A percentile compares a stretch with the other conserved stretches of the same genome.
Evolutionary conservation across 1,140 invertebrate species (phyloP).

Genomic region (Psilanteris sp.): DNA sequence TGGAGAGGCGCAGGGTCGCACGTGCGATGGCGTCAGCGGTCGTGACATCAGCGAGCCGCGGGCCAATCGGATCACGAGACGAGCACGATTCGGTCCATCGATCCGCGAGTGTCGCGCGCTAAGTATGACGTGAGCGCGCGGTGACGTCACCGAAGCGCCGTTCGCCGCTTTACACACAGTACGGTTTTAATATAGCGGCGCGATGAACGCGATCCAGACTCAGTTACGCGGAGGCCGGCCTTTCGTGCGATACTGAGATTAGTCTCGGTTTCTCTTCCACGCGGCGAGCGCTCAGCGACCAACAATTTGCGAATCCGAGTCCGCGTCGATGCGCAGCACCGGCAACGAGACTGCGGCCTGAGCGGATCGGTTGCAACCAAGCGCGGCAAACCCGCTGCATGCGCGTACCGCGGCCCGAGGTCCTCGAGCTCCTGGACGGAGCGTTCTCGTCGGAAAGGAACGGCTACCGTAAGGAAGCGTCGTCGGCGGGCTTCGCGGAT

Average conservation of each 20-base stretch:
- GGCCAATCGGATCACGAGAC: conserved; percentile 68
- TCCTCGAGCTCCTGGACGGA: conserved; percentile 70
- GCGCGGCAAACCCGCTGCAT: conserved; percentile 65
- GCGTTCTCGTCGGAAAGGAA: conserved; percentile 66
- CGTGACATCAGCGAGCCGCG: conserved; percentile 69
- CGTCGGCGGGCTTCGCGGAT: conserved; percentile 68
- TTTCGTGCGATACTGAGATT: conserved; percentile 71
- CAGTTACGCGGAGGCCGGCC: conserved; percentile 78
- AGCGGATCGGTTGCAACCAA: neutral
- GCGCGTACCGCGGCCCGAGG: conserved; percentile 71
- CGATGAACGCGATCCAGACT: conserved; percentile 75
- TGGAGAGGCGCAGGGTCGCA: conserved; percentile 62
- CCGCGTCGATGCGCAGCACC: conserved; percentile 13
- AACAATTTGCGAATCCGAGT: conserved; percentile 1
- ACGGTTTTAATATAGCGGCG: conserved; percentile 79
- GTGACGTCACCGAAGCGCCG: conserved; percentile 66
- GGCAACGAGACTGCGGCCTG: conserved; percentile 5
- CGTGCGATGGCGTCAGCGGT: conserved; percentile 69
- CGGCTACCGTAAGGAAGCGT: conserved; percentile 65
- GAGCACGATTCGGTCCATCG: conserved; percentile 68
- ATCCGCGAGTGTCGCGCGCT: conserved; percentile 69
- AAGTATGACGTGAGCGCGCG: conserved; percentile 70
- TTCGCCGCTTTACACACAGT: conserved; percentile 76
- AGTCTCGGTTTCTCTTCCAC: conserved; percentile 53
- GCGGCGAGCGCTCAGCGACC: conserved; percentile 6